phyloP scores from a whole-genome alignment of 2,888 invertebrate genomes.

The Mythimna vitellina region DNA sequence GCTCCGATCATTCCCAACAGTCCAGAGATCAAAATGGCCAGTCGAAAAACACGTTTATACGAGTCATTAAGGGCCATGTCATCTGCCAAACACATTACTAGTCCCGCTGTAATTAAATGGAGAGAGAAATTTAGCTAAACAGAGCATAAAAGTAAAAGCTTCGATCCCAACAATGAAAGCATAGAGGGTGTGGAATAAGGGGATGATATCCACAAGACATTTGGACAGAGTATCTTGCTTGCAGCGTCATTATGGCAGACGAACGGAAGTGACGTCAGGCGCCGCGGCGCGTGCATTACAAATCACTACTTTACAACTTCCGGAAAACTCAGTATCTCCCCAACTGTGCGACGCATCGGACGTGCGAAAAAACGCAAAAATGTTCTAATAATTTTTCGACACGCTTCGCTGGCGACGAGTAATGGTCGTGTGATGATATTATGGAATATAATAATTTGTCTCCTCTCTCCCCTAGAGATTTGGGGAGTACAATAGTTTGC shows the following conservation, averaged over 20 bases:
- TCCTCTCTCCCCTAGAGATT: slow-evolving; percentile 76
- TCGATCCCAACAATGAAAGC: slow-evolving; percentile 73
- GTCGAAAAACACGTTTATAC: slow-evolving; percentile 71
- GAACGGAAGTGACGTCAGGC: slow-evolving; percentile 87
- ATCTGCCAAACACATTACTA: slow-evolving; percentile 82
- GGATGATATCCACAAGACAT: slow-evolving; percentile 71
- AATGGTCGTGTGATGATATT: slow-evolving; percentile 88
- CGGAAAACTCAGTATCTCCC: slow-evolving; percentile 81
- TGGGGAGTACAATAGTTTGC: slow-evolving; percentile 75
- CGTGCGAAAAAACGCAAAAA: slow-evolving; percentile 79
- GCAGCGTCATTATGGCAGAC: slow-evolving; percentile 84
- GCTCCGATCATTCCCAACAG: slow-evolving; percentile 27
- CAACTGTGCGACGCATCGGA: slow-evolving; percentile 76
- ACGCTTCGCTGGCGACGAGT: slow-evolving; percentile 82
- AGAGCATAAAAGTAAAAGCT: slow-evolving; percentile 87
- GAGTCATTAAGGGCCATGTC: slow-evolving; percentile 77
- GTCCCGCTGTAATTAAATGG: slow-evolving; percentile 84
- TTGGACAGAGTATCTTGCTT: slow-evolving; percentile 69
- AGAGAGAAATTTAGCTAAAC: slow-evolving; percentile 86
- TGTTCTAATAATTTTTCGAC: slow-evolving; percentile 85
- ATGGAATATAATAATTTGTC: slow-evolving; percentile 89
- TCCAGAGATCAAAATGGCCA: slow-evolving; percentile 49
- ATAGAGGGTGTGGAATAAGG: slow-evolving; percentile 73
- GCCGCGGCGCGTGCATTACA: slow-evolving; percentile 90
- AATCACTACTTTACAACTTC: slow-evolving; percentile 91